A percentile compares a stretch with the other conserved stretches of the same genome.
phyloP scores from a whole-genome alignment of 2,797 vertebrate species.

The Pampus argenteus region DNA sequence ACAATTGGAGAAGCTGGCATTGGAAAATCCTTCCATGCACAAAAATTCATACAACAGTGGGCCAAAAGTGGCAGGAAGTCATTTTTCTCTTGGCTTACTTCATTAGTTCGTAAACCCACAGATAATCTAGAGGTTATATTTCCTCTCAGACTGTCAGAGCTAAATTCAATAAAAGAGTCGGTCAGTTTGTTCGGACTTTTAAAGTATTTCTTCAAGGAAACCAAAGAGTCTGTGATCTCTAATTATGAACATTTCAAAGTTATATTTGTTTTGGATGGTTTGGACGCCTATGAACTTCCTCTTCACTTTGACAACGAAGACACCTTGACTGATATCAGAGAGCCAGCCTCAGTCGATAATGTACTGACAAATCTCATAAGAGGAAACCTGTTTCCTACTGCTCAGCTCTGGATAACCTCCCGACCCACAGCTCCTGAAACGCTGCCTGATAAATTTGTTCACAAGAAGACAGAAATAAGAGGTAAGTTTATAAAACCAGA shows the following conservation, averaged over 20 bases:
- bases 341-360: conserved; percentile 36
- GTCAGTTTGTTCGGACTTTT: conserved; percentile 47
- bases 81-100: fast-evolving
- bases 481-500: conserved; percentile 24
- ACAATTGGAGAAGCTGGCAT: conserved; percentile 31
- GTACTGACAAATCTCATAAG: conserved; percentile 61
- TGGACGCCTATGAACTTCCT: fast-evolving
- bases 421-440: background rate
- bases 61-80: background rate
- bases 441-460: background rate
- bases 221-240: background rate
- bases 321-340: conserved; percentile 14
- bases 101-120: fast-evolving
- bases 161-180: background rate
- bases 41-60: conserved; percentile 24
- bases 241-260: conserved; percentile 2
- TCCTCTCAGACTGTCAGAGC: background rate
- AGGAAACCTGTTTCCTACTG: conserved; percentile 50
- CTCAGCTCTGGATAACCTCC: conserved; percentile 56
- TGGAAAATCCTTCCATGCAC: conserved; percentile 44
- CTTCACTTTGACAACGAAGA: conserved; percentile 38
- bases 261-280: conserved; percentile 51
- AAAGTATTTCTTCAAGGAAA: conserved; percentile 19
- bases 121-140: conserved; percentile 11
- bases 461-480: conserved; percentile 59